Evolutionary conservation across 1,140 invertebrate species (phyloP).

Genomic region (Calosoma granatense): DNA sequence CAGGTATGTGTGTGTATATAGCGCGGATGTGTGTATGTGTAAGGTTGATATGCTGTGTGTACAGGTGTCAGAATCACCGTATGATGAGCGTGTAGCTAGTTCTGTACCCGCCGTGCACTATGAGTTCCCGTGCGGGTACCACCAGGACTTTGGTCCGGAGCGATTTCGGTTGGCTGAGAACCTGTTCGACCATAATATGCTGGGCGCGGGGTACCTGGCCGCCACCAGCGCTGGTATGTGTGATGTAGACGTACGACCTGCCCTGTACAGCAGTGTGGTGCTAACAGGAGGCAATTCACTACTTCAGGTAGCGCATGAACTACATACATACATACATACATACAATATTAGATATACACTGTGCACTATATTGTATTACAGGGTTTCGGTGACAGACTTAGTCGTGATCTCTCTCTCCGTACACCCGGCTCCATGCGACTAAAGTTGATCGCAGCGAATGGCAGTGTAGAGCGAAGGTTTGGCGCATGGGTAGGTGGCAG

Average conservation of each 20-base stretch:
- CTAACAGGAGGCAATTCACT: constrained; percentile 83
- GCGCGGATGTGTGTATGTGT: background rate
- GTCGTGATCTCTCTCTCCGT: constrained; percentile 77
- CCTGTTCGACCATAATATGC: constrained; percentile 76
- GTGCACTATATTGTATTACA: constrained; percentile 54
- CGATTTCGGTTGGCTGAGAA: constrained; percentile 83
- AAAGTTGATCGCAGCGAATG: constrained; percentile 77
- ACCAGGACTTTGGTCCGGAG: constrained; percentile 83
- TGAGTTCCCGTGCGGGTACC: constrained; percentile 91
- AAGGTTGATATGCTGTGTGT: background rate
- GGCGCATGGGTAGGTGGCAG: constrained; percentile 96
- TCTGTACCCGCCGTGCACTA: constrained; percentile 79
- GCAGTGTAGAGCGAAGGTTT: constrained; percentile 74
- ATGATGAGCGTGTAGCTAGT: constrained; percentile 70
- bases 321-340: too few relatives aligned
- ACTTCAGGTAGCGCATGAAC: constrained; percentile 55
- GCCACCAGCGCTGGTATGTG: constrained; percentile 87
- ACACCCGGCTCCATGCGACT: constrained; percentile 81
- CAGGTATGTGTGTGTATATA: constrained; percentile 43
- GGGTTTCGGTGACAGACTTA: constrained; percentile 79
- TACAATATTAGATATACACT: too few relatives aligned
- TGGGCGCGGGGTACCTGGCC: constrained; percentile 67
- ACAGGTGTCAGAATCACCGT: constrained; percentile 70
- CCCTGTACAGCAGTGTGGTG: constrained; percentile 84
- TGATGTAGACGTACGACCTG: constrained; percentile 86